These are phyloP conservation scores for Cydia pomonella DNA, from an alignment of 1,140 invertebrate species.

Conservation along the genomic window DNA sequence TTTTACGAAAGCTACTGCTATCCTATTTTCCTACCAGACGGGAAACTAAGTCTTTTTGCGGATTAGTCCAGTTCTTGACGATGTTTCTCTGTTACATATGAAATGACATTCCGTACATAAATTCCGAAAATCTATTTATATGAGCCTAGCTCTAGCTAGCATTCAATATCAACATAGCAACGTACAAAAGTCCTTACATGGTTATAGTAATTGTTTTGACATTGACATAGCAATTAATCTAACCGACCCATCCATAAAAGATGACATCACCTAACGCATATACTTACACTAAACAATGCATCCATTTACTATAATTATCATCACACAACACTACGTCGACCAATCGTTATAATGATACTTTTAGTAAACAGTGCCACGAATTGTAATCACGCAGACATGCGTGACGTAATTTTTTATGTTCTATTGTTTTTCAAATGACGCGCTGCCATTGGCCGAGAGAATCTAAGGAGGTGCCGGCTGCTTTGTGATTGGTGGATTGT, in stretches of 20 bases:
- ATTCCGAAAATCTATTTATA: too few species aligned
- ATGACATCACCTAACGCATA: neutral
- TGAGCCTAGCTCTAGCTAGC: too few species aligned
- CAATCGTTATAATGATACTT: constrained; percentile 38
- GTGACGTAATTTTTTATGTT: constrained; percentile 76
- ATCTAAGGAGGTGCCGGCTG: constrained; percentile 59
- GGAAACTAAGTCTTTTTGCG: too few species aligned
- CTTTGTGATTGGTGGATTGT: constrained; percentile 57
- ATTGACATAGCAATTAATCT: constrained; percentile 1
- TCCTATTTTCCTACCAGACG: too few species aligned
- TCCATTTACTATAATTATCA: constrained; percentile 6
- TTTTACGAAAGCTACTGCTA: too few species aligned
- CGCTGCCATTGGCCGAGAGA: constrained; percentile 57
- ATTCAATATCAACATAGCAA: too few species aligned
- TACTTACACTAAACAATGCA: neutral
- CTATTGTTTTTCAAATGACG: constrained; percentile 77
- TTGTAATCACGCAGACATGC: constrained; percentile 52
- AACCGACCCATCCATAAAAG: constrained; percentile 42
- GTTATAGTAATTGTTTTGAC: constrained; percentile 55
- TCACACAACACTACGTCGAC: neutral
- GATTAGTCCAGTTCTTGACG: too few species aligned
- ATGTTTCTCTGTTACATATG: too few species aligned
- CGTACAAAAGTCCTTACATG: neutral
- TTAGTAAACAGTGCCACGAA: constrained; percentile 37
- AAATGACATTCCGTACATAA: too few species aligned